Conservation (phyloP, 2,888 invertebrate species). For the Punctoribates punctum region DNA sequence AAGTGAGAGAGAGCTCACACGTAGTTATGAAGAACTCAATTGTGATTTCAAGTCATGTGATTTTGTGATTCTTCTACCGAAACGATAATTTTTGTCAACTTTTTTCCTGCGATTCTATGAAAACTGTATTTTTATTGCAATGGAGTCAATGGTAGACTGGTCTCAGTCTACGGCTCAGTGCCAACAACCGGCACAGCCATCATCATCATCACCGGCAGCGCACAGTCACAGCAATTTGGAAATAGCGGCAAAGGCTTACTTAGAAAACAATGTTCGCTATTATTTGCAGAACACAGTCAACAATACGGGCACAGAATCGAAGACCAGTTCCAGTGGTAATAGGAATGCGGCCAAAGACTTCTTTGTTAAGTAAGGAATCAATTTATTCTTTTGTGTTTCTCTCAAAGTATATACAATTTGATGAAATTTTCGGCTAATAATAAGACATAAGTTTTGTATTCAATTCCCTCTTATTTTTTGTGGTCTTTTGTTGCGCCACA, state of each 20-base stretch:
- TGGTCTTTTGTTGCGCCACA: neutral
- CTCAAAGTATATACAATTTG: constrained; percentile 4
- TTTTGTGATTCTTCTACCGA: no score
- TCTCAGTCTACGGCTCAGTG: constrained; percentile 5
- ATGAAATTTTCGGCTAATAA: constrained; percentile 12
- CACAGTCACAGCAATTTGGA: neutral
- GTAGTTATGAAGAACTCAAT: no score
- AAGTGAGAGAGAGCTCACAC: no score
- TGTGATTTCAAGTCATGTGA: no score
- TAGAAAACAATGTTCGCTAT: constrained; percentile 14
- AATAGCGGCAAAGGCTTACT: constrained; percentile 18
- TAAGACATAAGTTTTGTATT: neutral
- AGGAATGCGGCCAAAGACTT: constrained; percentile 18
- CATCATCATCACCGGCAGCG: neutral
- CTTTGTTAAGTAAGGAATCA: constrained; percentile 22
- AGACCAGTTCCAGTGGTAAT: constrained; percentile 9
- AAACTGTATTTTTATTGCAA: neutral
- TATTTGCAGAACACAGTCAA: constrained; percentile 3
- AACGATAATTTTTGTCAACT: neutral
- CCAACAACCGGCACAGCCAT: neutral
- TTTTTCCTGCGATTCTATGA: neutral
- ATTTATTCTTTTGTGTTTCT: constrained; percentile 5
- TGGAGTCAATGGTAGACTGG: constrained; percentile 20
- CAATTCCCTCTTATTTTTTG: constrained; percentile 2
- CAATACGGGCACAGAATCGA: neutral